phyloP scores from a whole-genome alignment of 2,113 vertebrate species.

The human (Homo sapiens) region GRCh38 chr2:19318001-19318500 shows the following conservation, averaged over 20 bases:
- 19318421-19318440: neutral
- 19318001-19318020: neutral
- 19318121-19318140: neutral
- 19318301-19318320: slow-evolving; percentile 14
- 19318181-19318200: neutral
- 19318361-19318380: neutral
- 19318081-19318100: neutral
- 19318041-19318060: neutral
- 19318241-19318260: slow-evolving; percentile 20
- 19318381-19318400: neutral
- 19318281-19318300: neutral
- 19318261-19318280: neutral
- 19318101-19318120: neutral
- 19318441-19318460: slow-evolving; percentile 6
- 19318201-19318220: neutral
- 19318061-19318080: neutral
- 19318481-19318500: neutral
- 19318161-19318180: neutral
- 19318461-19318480: neutral
- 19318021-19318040: neutral
- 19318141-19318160: neutral
- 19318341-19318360: neutral
- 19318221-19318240: neutral
- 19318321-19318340: neutral
- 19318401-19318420: neutral